Conservation (phyloP, 2,888 invertebrate species). For the Phrixothrix hirtus region DNA sequence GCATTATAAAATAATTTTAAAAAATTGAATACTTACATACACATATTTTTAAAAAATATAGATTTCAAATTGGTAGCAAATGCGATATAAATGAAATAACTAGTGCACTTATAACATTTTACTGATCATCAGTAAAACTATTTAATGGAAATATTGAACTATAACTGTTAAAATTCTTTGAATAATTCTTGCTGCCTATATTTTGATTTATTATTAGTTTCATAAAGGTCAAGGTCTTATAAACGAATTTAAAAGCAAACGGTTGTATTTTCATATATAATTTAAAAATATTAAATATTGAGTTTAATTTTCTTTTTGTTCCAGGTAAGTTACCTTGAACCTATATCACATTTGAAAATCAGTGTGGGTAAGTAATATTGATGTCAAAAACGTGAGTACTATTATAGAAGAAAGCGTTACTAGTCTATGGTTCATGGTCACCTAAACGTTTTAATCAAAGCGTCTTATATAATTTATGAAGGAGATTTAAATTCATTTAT, state of each 20-base stretch:
- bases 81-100: too few species aligned
- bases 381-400: neutral
- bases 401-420: neutral
- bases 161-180: neutral
- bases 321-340: neutral
- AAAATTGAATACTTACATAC: too few species aligned
- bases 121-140: too few species aligned
- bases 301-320: neutral
- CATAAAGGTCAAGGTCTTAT: neutral
- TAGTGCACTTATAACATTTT: too few species aligned
- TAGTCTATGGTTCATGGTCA: neutral
- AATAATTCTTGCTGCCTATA: too few species aligned
- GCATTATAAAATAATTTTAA: too few species aligned
- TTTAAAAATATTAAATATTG: neutral
- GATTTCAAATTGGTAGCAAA: too few species aligned
- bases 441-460: neutral
- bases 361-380: neutral
- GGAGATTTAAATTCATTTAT: too few species aligned
- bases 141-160: neutral
- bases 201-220: too few species aligned
- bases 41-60: too few species aligned
- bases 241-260: neutral
- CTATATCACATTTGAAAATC: neutral
- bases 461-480: too few species aligned
- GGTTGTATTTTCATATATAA: neutral